Evolutionary conservation across 2,888 invertebrate species (phyloP).

Genomic region (Colostygia pectinataria): DNA sequence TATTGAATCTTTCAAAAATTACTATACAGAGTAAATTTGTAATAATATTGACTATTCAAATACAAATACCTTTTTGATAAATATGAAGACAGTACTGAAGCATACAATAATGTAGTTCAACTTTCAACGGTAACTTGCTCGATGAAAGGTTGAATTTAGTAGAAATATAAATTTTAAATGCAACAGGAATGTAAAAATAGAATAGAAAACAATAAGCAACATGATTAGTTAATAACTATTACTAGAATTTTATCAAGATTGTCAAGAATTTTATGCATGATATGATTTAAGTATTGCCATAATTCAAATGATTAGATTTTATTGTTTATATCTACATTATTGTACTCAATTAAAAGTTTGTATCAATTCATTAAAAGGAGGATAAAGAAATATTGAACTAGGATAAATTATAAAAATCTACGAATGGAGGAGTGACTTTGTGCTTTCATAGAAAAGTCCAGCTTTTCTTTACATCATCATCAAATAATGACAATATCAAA

Average conservation of each 20-base stretch:
- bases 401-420: constrained; percentile 29
- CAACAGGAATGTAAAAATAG: constrained; percentile 34
- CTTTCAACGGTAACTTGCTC: constrained; percentile 27
- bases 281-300: constrained; percentile 40
- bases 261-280: constrained; percentile 42
- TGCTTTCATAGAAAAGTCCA: constrained; percentile 27
- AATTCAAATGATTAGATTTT: constrained; percentile 30
- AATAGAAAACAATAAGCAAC: too few species aligned
- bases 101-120: background rate
- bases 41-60: too few species aligned
- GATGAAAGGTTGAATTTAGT: constrained; percentile 16
- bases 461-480: constrained; percentile 5
- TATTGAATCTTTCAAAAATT: too few species aligned
- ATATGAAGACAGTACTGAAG: constrained; percentile 1
- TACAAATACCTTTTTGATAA: too few species aligned
- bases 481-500: background rate
- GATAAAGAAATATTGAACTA: constrained; percentile 18
- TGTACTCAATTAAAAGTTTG: constrained; percentile 24
- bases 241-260: constrained; percentile 26
- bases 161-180: constrained; percentile 29
- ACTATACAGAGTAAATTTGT: too few species aligned
- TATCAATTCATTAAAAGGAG: constrained; percentile 11
- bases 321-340: constrained; percentile 30
- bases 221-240: constrained; percentile 3
- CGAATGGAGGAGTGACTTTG: constrained; percentile 47